Evolutionary conservation across 2,888 invertebrate species (phyloP).

Genomic region (Andrena trimmerana): DNA sequence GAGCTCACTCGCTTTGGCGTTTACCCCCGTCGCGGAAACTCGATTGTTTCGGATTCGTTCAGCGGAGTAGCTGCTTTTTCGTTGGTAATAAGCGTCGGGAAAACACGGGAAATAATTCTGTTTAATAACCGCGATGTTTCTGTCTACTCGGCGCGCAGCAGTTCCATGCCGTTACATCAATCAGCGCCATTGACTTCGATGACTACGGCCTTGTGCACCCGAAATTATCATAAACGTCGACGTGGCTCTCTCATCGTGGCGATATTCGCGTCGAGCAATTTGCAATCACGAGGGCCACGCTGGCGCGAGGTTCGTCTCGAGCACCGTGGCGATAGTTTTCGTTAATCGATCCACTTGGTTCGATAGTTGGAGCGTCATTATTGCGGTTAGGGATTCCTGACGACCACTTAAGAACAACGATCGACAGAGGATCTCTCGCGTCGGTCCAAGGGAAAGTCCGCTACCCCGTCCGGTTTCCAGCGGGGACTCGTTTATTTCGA

Average conservation of each 20-base stretch:
- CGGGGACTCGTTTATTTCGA: constrained; percentile 60
- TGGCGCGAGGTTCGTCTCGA: neutral
- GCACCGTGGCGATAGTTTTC: constrained; percentile 38
- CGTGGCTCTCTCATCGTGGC: neutral
- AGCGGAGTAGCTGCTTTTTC: neutral
- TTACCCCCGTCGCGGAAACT: constrained; percentile 6
- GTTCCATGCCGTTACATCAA: no score
- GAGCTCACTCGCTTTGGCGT: constrained; percentile 26
- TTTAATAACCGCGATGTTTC: no score
- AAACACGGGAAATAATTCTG: neutral
- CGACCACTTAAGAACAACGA: constrained; percentile 13
- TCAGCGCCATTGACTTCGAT: no score
- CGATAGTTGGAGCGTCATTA: constrained; percentile 5
- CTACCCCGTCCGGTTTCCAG: constrained; percentile 42
- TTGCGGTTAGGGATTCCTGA: neutral
- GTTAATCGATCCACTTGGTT: constrained; percentile 22
- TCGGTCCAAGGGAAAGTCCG: constrained; percentile 3
- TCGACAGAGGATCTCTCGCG: neutral
- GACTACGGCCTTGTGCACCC: neutral
- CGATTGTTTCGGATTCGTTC: constrained; percentile 32
- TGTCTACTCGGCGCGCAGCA: no score
- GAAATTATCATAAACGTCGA: constrained; percentile 30
- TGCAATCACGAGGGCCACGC: constrained; percentile 1
- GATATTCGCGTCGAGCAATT: constrained; percentile 9
- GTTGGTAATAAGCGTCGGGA: neutral